These are phyloP conservation scores for Agelastica alni DNA, from an alignment of 2,888 invertebrate species.

Conservation along the genomic window DNA sequence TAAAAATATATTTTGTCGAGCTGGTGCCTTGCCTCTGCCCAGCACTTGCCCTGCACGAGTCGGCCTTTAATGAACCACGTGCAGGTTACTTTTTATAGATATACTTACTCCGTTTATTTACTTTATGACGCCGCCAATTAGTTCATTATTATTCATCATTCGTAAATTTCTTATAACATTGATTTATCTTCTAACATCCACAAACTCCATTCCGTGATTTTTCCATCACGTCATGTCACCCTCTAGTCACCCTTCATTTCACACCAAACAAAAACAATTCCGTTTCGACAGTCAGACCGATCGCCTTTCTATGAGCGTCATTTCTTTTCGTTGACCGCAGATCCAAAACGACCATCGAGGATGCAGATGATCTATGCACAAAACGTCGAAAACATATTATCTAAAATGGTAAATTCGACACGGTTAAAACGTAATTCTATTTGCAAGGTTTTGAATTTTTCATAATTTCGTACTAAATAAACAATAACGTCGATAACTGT, in stretches of 20 bases:
- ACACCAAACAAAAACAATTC: slow-evolving; percentile 15
- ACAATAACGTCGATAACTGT: too few relatives aligned
- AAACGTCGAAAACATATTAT: slow-evolving; percentile 13
- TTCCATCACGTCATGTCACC: background rate
- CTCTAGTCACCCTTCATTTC: background rate
- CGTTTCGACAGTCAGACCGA: slow-evolving; percentile 14
- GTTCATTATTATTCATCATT: background rate
- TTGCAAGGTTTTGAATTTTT: too few relatives aligned
- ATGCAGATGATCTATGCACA: slow-evolving; percentile 6
- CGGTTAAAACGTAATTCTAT: background rate
- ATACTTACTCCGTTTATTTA: too few relatives aligned
- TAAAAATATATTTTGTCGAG: too few relatives aligned
- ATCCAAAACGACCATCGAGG: slow-evolving; percentile 5
- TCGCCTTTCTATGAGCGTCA: slow-evolving; percentile 14
- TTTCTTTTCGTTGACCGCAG: slow-evolving; percentile 15
- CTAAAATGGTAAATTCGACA: background rate
- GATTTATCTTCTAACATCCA: background rate
- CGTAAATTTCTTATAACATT: background rate
- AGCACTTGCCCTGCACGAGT: too few relatives aligned
- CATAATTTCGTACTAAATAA: too few relatives aligned
- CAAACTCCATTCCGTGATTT: slow-evolving; percentile 3
- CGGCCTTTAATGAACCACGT: too few relatives aligned
- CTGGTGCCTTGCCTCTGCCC: too few relatives aligned
- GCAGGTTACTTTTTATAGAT: too few relatives aligned
- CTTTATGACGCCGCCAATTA: too few relatives aligned